phyloP scores from a whole-genome alignment of 2,888 invertebrate genomes.

The Heliconius charithonia region DNA sequence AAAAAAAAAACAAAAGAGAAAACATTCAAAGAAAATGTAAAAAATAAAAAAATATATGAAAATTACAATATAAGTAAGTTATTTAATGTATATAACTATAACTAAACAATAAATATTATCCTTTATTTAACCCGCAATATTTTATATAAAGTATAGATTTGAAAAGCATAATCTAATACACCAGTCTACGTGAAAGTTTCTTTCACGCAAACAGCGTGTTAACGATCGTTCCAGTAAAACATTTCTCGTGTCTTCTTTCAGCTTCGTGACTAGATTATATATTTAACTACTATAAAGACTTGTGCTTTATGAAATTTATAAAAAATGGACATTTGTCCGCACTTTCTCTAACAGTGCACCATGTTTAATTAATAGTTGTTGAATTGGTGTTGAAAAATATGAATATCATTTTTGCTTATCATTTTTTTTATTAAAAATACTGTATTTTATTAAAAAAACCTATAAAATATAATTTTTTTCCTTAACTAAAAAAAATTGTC shows the following conservation, averaged over 20 bases:
- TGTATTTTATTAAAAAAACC: too few species aligned
- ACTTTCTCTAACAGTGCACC: not conserved
- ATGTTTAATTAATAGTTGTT: not conserved
- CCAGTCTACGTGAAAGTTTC: constrained; percentile 41
- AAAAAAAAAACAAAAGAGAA: too few species aligned
- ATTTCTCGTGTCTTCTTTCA: constrained; percentile 75
- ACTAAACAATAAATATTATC: too few species aligned
- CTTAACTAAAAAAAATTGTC: too few species aligned
- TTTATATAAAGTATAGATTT: not conserved
- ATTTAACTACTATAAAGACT: constrained; percentile 28
- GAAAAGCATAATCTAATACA: constrained; percentile 15
- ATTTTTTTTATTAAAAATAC: too few species aligned
- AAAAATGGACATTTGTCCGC: constrained; percentile 12
- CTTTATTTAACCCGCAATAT: not conserved
- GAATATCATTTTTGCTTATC: too few species aligned
- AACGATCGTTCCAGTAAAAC: constrained; percentile 75
- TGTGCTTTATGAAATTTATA: constrained; percentile 26
- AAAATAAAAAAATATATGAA: not conserved
- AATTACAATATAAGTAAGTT: too few species aligned
- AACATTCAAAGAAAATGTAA: not conserved
- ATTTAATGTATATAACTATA: too few species aligned
- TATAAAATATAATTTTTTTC: too few species aligned
- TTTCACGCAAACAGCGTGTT: constrained; percentile 41
- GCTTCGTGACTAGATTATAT: constrained; percentile 49
- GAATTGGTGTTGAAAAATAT: not conserved